phyloP scores from a whole-genome alignment of 2,888 invertebrate species.

The Ophraella communa region DNA sequence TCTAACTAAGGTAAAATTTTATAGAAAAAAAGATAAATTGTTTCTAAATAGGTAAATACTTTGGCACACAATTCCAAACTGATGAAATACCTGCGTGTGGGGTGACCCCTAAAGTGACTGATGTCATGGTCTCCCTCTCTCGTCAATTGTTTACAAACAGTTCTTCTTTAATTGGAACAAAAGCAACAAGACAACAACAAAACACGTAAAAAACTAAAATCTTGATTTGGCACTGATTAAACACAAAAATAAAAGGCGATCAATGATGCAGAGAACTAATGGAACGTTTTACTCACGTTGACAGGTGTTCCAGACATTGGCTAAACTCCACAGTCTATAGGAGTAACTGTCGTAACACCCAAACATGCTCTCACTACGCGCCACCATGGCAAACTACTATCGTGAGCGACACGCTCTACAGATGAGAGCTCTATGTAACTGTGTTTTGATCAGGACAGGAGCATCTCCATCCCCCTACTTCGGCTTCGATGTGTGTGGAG shows the following conservation, averaged over 20 bases:
- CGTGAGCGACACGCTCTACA: constrained; percentile 45
- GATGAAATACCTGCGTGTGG: constrained; percentile 38
- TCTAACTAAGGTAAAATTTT: no score
- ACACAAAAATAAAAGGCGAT: constrained; percentile 31
- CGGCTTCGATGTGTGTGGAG: constrained; percentile 29
- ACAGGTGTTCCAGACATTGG: constrained; percentile 78
- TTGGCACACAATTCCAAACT: constrained; percentile 18
- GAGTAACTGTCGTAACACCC: constrained; percentile 79
- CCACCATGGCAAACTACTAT: constrained; percentile 80
- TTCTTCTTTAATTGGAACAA: constrained; percentile 11
- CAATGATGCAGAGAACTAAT: constrained; percentile 26
- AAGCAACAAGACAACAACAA: constrained; percentile 25
- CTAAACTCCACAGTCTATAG: constrained; percentile 78
- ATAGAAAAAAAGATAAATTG: no score
- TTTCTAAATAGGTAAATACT: no score
- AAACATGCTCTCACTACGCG: constrained; percentile 79
- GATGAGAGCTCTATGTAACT: constrained; percentile 43
- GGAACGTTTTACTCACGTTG: constrained; percentile 70
- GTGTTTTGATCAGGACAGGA: constrained; percentile 43
- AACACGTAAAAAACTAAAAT: constrained; percentile 33
- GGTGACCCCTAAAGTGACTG: constrained; percentile 34
- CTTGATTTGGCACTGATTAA: constrained; percentile 33
- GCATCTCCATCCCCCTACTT: constrained; percentile 41
- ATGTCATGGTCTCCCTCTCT: constrained; percentile 33
- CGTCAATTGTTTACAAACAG: constrained; percentile 31